Evolutionary conservation across 2,797 vertebrate genomes (phyloP).

Genomic region (Gobio occitaniae): DNA sequence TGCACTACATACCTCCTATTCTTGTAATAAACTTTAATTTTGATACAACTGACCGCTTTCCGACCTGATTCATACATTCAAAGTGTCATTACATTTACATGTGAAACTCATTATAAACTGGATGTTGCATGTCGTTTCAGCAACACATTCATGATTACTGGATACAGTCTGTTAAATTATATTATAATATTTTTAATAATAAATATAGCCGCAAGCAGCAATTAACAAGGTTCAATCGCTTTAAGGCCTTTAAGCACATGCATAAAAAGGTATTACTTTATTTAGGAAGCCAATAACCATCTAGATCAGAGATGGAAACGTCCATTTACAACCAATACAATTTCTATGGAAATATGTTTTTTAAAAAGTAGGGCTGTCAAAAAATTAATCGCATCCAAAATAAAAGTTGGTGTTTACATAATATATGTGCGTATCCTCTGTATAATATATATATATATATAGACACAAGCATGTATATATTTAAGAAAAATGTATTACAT

Average conservation of each 20-base stretch:
- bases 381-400: too few species aligned
- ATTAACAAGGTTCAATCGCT: background rate
- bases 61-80: background rate
- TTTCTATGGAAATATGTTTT: background rate
- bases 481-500: too few species aligned
- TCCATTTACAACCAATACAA: background rate
- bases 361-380: too few species aligned
- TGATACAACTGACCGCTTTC: conserved; percentile 52
- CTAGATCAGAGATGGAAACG: background rate
- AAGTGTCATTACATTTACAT: background rate
- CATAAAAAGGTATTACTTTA: background rate
- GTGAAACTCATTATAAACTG: background rate
- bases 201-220: background rate
- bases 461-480: too few species aligned
- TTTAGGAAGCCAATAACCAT: background rate
- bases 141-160: background rate
- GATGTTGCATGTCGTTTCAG: background rate
- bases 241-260: background rate
- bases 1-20: conserved; percentile 77
- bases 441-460: too few species aligned
- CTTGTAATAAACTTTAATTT: conserved; percentile 81
- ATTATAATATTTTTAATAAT: background rate
- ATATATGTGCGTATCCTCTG: too few species aligned
- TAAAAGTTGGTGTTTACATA: too few species aligned
- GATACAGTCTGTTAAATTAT: background rate